A percentile compares a stretch with the other conserved stretches of the same genome.
phyloP scores from a whole-genome alignment of 2,888 invertebrate genomes.

The Clivina fossor region DNA sequence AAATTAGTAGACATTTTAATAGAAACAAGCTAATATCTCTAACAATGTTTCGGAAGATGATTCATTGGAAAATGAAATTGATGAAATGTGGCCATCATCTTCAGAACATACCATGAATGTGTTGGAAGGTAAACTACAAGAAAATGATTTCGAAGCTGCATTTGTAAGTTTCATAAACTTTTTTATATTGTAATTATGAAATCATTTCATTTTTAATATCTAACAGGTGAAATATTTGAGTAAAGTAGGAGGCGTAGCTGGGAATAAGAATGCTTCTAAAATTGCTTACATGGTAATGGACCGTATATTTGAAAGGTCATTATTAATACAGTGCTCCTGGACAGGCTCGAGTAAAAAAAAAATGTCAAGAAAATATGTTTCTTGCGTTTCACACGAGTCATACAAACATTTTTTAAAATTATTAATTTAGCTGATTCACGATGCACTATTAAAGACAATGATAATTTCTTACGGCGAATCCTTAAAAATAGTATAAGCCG shows the following conservation, averaged over 20 bases:
- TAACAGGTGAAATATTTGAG: constrained; percentile 8
- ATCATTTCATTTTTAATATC: not conserved
- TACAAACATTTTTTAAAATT: constrained; percentile 9
- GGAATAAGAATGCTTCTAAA: constrained; percentile 7
- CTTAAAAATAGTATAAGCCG: constrained; percentile 9
- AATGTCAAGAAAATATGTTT: constrained; percentile 4
- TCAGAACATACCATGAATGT: not conserved
- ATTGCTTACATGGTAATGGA: constrained; percentile 7
- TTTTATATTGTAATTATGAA: not conserved
- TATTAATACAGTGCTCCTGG: constrained; percentile 5
- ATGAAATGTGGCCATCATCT: constrained; percentile 1
- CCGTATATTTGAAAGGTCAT: constrained; percentile 1
- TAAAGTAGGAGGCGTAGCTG: constrained; percentile 8
- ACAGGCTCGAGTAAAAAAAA: constrained; percentile 2
- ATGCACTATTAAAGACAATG: constrained; percentile 5
- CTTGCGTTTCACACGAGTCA: constrained; percentile 7
- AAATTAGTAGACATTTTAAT: constrained; percentile 9
- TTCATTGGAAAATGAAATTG: constrained; percentile 5
- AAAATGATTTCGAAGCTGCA: constrained; percentile 5
- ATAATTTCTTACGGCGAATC: constrained; percentile 9
- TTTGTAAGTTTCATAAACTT: constrained; percentile 6
- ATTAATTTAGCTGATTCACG: constrained; percentile 6
- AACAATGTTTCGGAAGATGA: constrained; percentile 5
- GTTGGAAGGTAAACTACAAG: not conserved
- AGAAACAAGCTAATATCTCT: not conserved